Percentiles rank a stretch among this genome's conserved stretches.
phyloP scores from a whole-genome alignment of 2,113 vertebrate genomes.

The Gymnarchus niloticus region DNA sequence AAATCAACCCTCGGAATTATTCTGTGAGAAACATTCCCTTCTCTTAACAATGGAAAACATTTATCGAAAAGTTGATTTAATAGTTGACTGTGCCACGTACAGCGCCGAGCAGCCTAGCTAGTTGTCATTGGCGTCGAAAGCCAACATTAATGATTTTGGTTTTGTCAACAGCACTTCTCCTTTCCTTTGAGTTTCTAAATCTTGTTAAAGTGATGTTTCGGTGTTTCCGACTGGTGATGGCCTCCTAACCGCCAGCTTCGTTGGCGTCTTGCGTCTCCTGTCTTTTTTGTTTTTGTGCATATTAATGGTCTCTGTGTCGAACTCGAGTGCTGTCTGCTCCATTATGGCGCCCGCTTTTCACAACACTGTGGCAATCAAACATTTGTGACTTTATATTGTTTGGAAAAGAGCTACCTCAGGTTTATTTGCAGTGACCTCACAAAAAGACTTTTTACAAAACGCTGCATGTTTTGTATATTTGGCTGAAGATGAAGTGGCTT shows the following conservation, averaged over 20 bases:
- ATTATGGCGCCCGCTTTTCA: not conserved
- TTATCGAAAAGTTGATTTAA: not conserved
- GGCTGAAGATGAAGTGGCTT: not conserved
- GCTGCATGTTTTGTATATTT: not conserved
- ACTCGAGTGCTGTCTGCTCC: not conserved
- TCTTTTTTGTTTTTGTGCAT: no score
- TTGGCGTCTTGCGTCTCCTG: no score
- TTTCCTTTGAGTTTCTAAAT: not conserved
- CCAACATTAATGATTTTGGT: not conserved
- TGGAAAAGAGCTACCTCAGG: not conserved
- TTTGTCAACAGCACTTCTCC: not conserved
- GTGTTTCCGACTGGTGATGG: not conserved
- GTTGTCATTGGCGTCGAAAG: not conserved
- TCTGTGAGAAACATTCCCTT: constrained; percentile 61
- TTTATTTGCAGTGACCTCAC: not conserved
- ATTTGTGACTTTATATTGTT: not conserved
- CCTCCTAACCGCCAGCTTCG: no score
- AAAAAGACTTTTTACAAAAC: not conserved
- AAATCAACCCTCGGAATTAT: constrained; percentile 83
- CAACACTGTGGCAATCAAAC: not conserved
- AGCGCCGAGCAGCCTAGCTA: not conserved
- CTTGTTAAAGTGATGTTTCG: not conserved
- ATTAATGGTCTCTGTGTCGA: not conserved
- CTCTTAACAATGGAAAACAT: not conserved
- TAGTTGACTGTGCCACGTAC: not conserved